Conservation (phyloP, 2,113 vertebrate species). For the Phaethon lepturus region DNA sequence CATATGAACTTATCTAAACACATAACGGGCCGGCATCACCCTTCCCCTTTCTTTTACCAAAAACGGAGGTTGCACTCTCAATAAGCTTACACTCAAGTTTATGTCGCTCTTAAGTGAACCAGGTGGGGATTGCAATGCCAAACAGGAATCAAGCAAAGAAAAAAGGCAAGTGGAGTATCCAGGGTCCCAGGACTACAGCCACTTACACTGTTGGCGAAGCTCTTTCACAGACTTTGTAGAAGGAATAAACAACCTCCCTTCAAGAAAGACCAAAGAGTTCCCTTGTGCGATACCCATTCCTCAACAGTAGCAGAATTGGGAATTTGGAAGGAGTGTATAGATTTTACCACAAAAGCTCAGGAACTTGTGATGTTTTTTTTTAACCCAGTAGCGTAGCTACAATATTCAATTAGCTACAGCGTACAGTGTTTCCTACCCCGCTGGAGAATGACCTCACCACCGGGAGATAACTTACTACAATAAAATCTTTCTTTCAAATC, state of each 20-base stretch:
- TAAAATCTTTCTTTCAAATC: not conserved
- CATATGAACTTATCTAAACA: rapidly evolving
- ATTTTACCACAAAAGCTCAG: not conserved
- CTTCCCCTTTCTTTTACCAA: not conserved
- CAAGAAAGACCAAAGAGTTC: not conserved
- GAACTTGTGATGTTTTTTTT: not conserved
- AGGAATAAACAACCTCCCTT: not conserved
- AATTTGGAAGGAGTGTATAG: not conserved
- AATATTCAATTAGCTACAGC: not conserved
- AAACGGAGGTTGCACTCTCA: not conserved
- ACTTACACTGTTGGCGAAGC: not conserved
- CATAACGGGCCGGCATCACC: rapidly evolving
- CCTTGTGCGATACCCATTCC: not conserved
- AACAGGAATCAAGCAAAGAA: not conserved
- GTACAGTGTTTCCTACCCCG: rapidly evolving
- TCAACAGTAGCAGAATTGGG: not conserved
- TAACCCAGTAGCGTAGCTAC: not conserved
- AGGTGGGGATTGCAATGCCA: not conserved
- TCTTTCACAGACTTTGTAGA: not conserved
- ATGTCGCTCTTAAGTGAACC: not conserved
- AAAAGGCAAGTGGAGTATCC: not conserved
- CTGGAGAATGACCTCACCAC: rapidly evolving
- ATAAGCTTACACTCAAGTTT: not conserved
- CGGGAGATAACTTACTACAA: not conserved
- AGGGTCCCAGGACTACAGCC: not conserved